A percentile compares a stretch with the other conserved stretches of the same genome.
phyloP scores from a whole-genome alignment of 2,113 vertebrate genomes.

The Solea senegalensis region DNA sequence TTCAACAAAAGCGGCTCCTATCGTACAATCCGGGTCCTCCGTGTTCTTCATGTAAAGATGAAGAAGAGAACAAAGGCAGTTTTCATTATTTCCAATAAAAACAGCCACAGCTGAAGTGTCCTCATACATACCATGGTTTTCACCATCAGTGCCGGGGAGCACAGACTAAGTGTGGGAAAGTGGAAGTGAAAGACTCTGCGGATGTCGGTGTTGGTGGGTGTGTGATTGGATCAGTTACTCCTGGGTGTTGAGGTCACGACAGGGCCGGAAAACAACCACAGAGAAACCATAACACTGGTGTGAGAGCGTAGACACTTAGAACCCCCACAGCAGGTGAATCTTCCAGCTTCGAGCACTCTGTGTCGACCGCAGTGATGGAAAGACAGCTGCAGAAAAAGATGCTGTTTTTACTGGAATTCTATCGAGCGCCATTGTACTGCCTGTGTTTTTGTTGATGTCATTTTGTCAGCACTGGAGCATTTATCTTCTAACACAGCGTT shows the following conservation, averaged over 20 bases:
- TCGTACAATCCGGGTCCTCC: constrained; percentile 1
- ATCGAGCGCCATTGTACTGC: too few relatives aligned
- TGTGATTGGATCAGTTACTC: constrained; percentile 51
- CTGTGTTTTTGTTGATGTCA: too few relatives aligned
- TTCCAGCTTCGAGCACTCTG: neutral
- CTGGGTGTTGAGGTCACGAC: constrained; percentile 20
- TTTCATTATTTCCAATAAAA: constrained; percentile 5
- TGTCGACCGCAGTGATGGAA: neutral
- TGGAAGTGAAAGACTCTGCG: neutral
- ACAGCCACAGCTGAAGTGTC: neutral
- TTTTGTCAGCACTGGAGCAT: neutral
- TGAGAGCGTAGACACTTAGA: neutral
- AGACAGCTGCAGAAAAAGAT: too few relatives aligned
- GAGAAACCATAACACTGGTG: constrained; percentile 9
- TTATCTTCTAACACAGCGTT: too few relatives aligned
- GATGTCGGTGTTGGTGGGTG: constrained; percentile 15
- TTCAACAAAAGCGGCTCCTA: constrained; percentile 14
- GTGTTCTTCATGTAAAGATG: neutral
- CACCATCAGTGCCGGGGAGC: neutral
- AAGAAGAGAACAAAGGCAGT: constrained; percentile 22
- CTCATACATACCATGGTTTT: constrained; percentile 11
- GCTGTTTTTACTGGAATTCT: too few relatives aligned
- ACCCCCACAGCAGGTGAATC: neutral
- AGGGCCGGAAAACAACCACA: constrained; percentile 4
- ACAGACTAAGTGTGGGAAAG: neutral